These are phyloP conservation scores for Serinus canaria DNA, from an alignment of 2,113 vertebrate genomes.

Conservation along the genomic window DNA sequence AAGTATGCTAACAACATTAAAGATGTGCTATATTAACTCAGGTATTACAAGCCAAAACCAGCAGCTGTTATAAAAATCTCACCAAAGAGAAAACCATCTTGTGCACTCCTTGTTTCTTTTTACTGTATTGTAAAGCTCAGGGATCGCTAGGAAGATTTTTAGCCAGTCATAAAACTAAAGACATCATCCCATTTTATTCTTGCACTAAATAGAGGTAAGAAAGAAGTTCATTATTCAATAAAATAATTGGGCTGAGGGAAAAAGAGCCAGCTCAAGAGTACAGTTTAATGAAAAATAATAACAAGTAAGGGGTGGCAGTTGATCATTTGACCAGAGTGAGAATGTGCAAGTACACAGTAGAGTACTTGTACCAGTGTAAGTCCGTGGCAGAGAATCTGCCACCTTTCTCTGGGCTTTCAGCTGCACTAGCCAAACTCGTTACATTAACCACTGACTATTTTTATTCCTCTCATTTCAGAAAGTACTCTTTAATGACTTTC, in stretches of 20 bases:
- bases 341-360: not conserved
- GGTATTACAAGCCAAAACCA: not conserved
- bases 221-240: not conserved
- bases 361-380: not conserved
- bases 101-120: not conserved
- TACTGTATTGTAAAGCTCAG: not conserved
- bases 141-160: conserved; percentile 3
- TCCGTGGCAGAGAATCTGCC: not conserved
- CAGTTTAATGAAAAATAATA: not conserved
- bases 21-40: not conserved
- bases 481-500: not conserved
- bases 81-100: not conserved
- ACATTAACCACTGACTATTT: not conserved
- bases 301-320: not conserved
- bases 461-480: not conserved
- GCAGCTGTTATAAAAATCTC: not conserved
- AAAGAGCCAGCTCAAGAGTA: not conserved
- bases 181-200: not conserved
- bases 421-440: not conserved
- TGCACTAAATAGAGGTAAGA: not conserved
- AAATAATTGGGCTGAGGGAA: not conserved
- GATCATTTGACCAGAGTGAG: not conserved
- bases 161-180: conserved; percentile 7
- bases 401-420: not conserved
- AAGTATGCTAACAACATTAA: not conserved